Percentiles rank a stretch among this genome's conserved stretches.
Conservation (phyloP, 2,797 vertebrate species). For the Melanotaenia maccullochi region DNA sequence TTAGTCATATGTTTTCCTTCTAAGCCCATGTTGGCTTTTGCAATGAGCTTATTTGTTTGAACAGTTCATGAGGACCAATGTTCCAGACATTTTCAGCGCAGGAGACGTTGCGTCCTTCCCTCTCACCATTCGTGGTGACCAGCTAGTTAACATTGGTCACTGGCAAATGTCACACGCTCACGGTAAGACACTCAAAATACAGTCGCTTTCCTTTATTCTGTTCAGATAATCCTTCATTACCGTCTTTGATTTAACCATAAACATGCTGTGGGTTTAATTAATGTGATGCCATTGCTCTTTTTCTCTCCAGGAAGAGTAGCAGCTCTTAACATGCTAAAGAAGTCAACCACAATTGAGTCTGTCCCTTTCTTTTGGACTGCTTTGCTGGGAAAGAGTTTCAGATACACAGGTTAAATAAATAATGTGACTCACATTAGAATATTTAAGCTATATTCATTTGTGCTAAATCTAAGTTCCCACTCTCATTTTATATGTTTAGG, state of each 20-base stretch:
- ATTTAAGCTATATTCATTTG: not conserved
- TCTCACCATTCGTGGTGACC: slow-evolving; percentile 76
- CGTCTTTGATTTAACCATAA: not conserved
- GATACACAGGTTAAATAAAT: slow-evolving; percentile 83
- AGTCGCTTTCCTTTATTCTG: not conserved
- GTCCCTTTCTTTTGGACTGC: slow-evolving; percentile 92
- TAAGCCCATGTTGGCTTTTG: not conserved
- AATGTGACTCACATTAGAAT: not conserved
- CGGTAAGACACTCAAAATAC: slow-evolving; percentile 69
- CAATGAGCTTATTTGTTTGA: not conserved
- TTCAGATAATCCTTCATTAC: not conserved
- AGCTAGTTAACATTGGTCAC: slow-evolving; percentile 84
- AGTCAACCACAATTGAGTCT: slow-evolving; percentile 74
- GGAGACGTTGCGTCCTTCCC: slow-evolving; percentile 90
- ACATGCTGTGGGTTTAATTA: not conserved
- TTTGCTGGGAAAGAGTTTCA: slow-evolving; percentile 85
- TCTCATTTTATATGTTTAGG: slow-evolving; percentile 73
- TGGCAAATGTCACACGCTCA: slow-evolving; percentile 91
- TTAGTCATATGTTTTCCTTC: too few species aligned
- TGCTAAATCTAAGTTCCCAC: slow-evolving; percentile 4
- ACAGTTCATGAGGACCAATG: slow-evolving; percentile 89
- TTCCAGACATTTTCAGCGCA: slow-evolving; percentile 85
- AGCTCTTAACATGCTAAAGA: slow-evolving; percentile 88
- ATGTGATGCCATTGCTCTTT: not conserved
- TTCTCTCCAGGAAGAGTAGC: slow-evolving; percentile 83